Evolutionary conservation across 1,140 invertebrate genomes (phyloP).

Genomic region (Schlechtendalia chinensis): DNA sequence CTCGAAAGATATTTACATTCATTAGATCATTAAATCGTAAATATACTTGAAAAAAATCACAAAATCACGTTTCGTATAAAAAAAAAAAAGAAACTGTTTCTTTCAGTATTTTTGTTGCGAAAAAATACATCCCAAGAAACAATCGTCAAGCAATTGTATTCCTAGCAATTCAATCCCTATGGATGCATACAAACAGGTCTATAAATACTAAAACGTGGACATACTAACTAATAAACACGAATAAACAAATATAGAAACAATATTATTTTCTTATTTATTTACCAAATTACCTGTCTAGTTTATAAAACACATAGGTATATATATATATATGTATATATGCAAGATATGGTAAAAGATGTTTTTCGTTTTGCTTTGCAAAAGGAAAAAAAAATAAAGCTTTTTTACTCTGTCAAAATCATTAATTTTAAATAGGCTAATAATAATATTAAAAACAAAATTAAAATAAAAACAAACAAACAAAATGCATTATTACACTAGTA

Average conservation of each 20-base stretch:
- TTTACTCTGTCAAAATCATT: constrained; percentile 15
- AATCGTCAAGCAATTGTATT: too few relatives aligned
- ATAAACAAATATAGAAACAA: constrained; percentile 25
- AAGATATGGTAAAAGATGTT: constrained; percentile 25
- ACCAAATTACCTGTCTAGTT: constrained; percentile 37
- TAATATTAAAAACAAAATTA: constrained; percentile 47
- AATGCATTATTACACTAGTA: constrained; percentile 45
- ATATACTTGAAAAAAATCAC: too few relatives aligned
- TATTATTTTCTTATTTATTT: constrained; percentile 36
- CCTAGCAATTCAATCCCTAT: too few relatives aligned
- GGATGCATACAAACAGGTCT: too few relatives aligned
- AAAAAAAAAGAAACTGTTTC: too few relatives aligned
- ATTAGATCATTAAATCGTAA: too few relatives aligned
- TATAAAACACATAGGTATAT: constrained; percentile 34
- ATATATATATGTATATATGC: neutral
- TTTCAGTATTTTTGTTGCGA: too few relatives aligned
- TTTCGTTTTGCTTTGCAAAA: constrained; percentile 24
- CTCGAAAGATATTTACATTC: too few relatives aligned
- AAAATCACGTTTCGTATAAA: too few relatives aligned
- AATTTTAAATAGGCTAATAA: constrained; percentile 38
- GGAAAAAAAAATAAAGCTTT: constrained; percentile 42
- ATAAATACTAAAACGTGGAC: too few relatives aligned
- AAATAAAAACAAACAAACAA: constrained; percentile 49
- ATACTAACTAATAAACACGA: too few relatives aligned
- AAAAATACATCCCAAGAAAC: too few relatives aligned